Evolutionary conservation across 2,113 vertebrate species (phyloP).

Genomic region (Fulica atra): DNA sequence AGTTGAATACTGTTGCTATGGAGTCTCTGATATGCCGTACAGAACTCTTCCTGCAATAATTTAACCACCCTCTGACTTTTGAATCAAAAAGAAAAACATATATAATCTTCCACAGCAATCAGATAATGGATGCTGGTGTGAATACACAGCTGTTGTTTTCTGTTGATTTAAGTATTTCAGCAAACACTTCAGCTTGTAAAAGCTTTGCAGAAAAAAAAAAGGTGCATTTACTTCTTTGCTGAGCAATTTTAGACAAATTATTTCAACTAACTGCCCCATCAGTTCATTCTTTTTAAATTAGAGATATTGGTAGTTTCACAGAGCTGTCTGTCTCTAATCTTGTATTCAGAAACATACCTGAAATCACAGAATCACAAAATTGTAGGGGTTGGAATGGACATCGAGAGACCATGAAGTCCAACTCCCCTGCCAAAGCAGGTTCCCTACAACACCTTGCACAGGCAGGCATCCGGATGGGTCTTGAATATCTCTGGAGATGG

Average conservation of each 20-base stretch:
- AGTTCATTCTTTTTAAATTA: neutral
- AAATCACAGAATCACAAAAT: neutral
- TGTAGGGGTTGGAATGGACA: too few relatives aligned
- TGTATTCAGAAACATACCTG: neutral
- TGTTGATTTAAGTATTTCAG: neutral
- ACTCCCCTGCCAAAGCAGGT: too few relatives aligned
- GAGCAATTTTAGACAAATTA: neutral
- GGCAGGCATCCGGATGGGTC: too few relatives aligned
- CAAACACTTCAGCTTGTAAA: neutral
- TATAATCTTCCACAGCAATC: neutral
- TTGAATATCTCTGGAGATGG: too few relatives aligned
- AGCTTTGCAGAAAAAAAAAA: neutral
- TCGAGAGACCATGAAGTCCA: too few relatives aligned
- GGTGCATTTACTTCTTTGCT: neutral
- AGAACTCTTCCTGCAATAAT: neutral
- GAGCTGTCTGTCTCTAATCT: neutral
- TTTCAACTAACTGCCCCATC: neutral
- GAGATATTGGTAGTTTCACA: neutral
- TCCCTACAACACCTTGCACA: too few relatives aligned
- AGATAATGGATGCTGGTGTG: neutral
- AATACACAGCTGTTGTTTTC: neutral
- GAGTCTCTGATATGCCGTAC: constrained; percentile 3
- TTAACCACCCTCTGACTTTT: constrained; percentile 5
- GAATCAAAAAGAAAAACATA: neutral
- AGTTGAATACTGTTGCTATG: constrained; percentile 18